Evolutionary conservation across 2,113 vertebrate species (phyloP).

Genomic region (Beaufortia kweichowensis): DNA sequence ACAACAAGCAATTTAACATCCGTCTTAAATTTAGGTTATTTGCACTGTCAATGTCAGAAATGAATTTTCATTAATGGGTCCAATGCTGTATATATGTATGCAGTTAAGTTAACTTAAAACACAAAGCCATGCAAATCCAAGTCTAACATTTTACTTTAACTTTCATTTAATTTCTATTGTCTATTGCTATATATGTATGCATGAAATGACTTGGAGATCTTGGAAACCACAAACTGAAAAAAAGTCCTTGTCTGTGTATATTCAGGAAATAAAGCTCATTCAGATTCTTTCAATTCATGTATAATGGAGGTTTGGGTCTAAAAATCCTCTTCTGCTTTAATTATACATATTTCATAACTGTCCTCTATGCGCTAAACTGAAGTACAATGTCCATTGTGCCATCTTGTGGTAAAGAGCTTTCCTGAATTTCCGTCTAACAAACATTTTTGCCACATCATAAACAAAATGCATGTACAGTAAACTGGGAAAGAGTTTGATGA

Average conservation of each 20-base stretch:
- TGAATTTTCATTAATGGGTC: neutral
- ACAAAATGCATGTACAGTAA: neutral
- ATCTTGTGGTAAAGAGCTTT: conserved; percentile 13
- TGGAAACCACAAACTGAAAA: too few species aligned
- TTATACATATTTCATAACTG: neutral
- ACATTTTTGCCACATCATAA: neutral
- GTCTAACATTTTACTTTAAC: neutral
- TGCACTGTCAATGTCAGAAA: neutral
- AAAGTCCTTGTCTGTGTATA: too few species aligned
- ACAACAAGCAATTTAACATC: neutral
- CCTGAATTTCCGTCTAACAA: neutral
- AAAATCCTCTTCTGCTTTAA: neutral
- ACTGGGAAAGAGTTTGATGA: neutral
- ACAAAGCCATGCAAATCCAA: neutral
- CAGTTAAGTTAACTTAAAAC: neutral
- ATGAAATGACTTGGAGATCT: too few species aligned
- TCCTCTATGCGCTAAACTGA: neutral
- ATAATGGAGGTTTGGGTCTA: too few species aligned
- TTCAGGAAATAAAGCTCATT: too few species aligned
- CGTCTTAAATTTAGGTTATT: neutral
- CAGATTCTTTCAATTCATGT: too few species aligned
- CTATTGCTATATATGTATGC: too few species aligned
- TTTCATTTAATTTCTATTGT: too few species aligned
- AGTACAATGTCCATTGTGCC: neutral
- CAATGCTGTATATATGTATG: neutral